Evolutionary conservation across 2,797 vertebrate species (phyloP), one percentile per base, ranked within the genome.

Genomic region (Labeo calbasu): DNA sequence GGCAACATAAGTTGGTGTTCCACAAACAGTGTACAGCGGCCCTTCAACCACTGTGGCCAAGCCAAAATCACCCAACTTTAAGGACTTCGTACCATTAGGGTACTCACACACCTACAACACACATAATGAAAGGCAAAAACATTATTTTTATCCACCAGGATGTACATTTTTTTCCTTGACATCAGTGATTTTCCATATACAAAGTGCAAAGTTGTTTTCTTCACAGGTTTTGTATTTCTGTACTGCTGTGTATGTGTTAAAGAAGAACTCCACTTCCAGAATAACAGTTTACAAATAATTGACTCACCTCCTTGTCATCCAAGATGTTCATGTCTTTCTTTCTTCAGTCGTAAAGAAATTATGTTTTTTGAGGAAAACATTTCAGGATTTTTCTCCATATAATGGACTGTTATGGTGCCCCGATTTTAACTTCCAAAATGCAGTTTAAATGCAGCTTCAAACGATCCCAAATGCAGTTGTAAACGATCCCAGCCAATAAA

Each of bases 41-140:
- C 97, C 98, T 88, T 98, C 96, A 36, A 99, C 97, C 90, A 98
- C 95, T 0, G 98, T 99, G 0, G 98, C 98, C 91, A 99, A 91
- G 14, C 98, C 98, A 66, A 99, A 99, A 93, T 99, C 98, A 84
- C 98, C 98, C 11, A 99, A 92, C 81, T 99, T 99, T 92, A 99
- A 83, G 2, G 98, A 99, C 91, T 97, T 99, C 81, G 95, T 97
- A 85, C 97, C 97, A 59, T 98, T 96, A 0, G 96, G 92, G 90
- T 96, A 95, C 87, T 99, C 97, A 86, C 96, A 99, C 17, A 99
- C 98, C 98, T 99, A 48, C 63, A 11, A 51, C 53, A 79, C 72
- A 73, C 15, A 80, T 19, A 21, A 2, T 6, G 2, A 57, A 43
- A 77, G 19, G 3, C 19, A 66, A 17, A 53, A 46, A 0, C 0